Evolutionary conservation across 2,113 vertebrate genomes (phyloP).

Genomic region (Chitala chitala): DNA sequence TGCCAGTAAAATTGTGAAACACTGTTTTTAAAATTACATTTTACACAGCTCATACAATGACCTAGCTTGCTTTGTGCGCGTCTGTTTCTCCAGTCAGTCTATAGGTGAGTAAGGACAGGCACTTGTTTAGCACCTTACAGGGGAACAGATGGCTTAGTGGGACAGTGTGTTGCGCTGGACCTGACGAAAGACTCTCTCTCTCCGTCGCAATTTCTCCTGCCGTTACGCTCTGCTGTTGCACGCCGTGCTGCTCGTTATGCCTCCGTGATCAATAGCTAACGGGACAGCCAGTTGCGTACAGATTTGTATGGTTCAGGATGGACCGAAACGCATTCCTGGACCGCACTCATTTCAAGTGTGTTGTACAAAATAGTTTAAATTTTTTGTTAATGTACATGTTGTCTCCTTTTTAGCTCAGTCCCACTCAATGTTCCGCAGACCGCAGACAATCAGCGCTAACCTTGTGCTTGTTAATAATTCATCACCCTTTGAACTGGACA

Average conservation of each 20-base stretch:
- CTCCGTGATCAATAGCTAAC: background rate
- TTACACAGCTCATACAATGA: no score
- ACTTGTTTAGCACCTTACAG: background rate
- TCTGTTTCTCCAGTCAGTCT: no score
- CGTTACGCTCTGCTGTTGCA: background rate
- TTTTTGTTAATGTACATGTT: no score
- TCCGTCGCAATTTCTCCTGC: background rate
- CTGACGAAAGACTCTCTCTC: background rate
- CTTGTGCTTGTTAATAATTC: background rate
- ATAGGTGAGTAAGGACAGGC: no score
- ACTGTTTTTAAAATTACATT: no score
- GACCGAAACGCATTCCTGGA: no score
- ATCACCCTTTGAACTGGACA: background rate
- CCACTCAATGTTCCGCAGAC: no score
- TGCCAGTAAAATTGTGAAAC: no score
- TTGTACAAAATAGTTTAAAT: background rate
- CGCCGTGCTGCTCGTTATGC: background rate
- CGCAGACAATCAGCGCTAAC: background rate
- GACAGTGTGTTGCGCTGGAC: background rate
- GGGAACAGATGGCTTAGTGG: background rate
- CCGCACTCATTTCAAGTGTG: background rate
- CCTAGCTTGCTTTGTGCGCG: no score
- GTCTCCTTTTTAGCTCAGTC: no score
- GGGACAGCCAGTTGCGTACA: background rate
- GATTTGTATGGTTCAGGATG: no score